These are phyloP conservation scores for Phortica magna DNA, from an alignment of 2,888 invertebrate species.

Conservation along the genomic window DNA sequence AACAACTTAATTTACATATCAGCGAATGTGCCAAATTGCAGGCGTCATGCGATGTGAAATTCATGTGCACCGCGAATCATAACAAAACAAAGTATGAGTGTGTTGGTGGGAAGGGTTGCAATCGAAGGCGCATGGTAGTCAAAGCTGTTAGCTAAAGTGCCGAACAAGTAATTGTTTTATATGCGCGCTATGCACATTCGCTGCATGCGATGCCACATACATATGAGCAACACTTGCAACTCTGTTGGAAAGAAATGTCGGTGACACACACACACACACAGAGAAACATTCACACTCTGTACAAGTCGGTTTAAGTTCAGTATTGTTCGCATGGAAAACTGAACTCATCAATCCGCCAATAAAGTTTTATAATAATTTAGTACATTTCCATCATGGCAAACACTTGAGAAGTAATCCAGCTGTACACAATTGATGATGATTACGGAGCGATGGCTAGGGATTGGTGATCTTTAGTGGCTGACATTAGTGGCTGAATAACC, in stretches of 20 bases:
- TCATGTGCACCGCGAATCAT: slow-evolving; percentile 4
- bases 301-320: background rate
- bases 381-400: slow-evolving; percentile 71
- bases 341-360: slow-evolving; percentile 72
- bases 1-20: slow-evolving; percentile 77
- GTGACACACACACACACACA: background rate
- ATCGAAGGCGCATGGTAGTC: background rate
- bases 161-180: slow-evolving; percentile 31
- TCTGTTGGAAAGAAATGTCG: background rate
- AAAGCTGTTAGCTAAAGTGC: slow-evolving; percentile 17
- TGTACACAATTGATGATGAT: background rate
- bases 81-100: background rate
- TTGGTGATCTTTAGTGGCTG: too few species aligned
- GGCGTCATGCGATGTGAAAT: slow-evolving; percentile 71
- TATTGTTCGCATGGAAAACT: slow-evolving; percentile 37
- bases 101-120: slow-evolving; percentile 21
- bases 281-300: background rate
- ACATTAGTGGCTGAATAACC: too few species aligned
- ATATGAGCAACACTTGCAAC: background rate
- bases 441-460: background rate
- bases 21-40: slow-evolving; percentile 74
- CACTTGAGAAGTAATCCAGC: slow-evolving; percentile 46
- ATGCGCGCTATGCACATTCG: background rate
- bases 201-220: slow-evolving; percentile 19
- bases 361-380: slow-evolving; percentile 71